A percentile compares a stretch with the other conserved stretches of the same genome.
Conservation (phyloP, 2,888 invertebrate species). For the Rhabditoides inermis region DNA sequence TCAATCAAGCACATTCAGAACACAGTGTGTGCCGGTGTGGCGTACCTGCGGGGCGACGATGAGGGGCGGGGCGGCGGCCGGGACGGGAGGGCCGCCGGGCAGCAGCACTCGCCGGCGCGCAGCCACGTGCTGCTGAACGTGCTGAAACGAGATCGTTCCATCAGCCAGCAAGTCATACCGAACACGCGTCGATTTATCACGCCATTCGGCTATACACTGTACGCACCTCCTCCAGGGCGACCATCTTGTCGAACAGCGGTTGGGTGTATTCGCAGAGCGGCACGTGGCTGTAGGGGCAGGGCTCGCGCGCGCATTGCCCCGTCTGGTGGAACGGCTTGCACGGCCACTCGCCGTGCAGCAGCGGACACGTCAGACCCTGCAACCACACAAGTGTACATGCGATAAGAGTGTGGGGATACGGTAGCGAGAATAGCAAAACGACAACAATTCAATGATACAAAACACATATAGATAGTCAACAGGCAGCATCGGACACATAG, state of each 20-base stretch:
- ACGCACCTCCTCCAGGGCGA: no score
- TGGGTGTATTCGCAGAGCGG: conserved; percentile 32
- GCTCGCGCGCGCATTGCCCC: conserved; percentile 41
- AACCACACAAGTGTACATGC: no score
- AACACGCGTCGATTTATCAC: no score
- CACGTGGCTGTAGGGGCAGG: conserved; percentile 46
- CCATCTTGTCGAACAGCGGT: conserved; percentile 33
- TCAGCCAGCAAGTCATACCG: no score
- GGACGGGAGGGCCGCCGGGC: conserved; percentile 17
- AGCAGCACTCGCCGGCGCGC: conserved; percentile 44
- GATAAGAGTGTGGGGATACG: no score
- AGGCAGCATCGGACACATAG: no score
- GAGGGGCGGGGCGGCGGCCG: not conserved
- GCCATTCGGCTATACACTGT: no score
- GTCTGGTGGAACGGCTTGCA: conserved; percentile 37
- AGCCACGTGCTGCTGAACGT: conserved; percentile 16
- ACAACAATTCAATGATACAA: no score
- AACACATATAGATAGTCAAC: no score
- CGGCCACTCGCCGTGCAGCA: conserved; percentile 42
- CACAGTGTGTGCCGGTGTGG: not conserved
- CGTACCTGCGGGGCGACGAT: not conserved
- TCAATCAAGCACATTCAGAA: not conserved
- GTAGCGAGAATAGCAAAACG: no score
- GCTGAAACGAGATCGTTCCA: conserved; percentile 14
- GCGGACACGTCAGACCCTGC: no score